Evolutionary conservation across 2,888 invertebrate species (phyloP).

Genomic region (Ganaspis brasiliensis): DNA sequence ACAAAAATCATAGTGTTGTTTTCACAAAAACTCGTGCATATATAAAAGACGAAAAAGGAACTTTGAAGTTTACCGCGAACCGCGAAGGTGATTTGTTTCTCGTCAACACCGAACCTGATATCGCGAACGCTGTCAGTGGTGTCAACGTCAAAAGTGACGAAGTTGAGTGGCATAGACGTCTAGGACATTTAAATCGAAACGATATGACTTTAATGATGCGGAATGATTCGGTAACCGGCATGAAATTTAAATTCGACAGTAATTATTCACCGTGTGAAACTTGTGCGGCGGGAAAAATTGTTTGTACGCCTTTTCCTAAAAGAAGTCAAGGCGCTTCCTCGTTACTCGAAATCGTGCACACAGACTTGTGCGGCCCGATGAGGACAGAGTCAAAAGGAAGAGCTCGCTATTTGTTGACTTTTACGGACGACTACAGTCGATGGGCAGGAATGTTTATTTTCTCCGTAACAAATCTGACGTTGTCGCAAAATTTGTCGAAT

Average conservation of each 20-base stretch:
- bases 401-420: conserved; percentile 60
- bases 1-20: conserved; percentile 47
- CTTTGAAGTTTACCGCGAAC: conserved; percentile 49
- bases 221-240: neutral
- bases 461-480: conserved; percentile 57
- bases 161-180: neutral
- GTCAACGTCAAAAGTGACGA: neutral
- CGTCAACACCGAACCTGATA: conserved; percentile 1
- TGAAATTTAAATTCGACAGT: neutral
- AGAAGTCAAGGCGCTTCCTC: neutral
- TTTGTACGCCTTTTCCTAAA: conserved; percentile 46
- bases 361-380: conserved; percentile 57
- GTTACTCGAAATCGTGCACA: conserved; percentile 42
- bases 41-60: conserved; percentile 43
- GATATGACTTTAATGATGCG: neutral
- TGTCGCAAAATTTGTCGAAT: conserved; percentile 53
- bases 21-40: conserved; percentile 51
- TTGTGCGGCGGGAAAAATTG: conserved; percentile 48
- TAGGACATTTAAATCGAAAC: neutral
- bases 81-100: conserved; percentile 55
- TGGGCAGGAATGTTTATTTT: conserved; percentile 60
- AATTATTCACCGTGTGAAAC: conserved; percentile 37
- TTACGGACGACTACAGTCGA: conserved; percentile 63
- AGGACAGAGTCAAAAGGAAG: conserved; percentile 52
- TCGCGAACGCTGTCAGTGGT: conserved; percentile 33